Percentiles rank a stretch among this genome's conserved stretches.
phyloP scores from a whole-genome alignment of 2,888 invertebrate genomes.

The Patella ulyssiponensis region DNA sequence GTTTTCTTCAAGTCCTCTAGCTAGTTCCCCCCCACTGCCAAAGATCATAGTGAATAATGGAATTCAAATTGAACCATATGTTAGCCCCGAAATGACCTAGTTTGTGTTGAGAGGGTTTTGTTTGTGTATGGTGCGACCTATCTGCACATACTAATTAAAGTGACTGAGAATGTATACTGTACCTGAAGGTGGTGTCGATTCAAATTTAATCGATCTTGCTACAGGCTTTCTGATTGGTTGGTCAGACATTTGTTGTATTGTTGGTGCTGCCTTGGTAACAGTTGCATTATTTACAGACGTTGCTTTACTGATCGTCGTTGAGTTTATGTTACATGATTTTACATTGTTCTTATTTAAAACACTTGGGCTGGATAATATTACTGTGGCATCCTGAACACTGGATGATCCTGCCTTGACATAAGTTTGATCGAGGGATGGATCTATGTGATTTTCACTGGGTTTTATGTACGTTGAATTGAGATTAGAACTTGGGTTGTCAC shows the following conservation, averaged over 20 bases:
- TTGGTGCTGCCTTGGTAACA: constrained; percentile 11
- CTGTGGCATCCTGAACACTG: neutral
- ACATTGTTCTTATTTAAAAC: neutral
- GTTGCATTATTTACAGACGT: neutral
- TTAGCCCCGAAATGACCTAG: too few relatives aligned
- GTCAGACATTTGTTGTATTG: neutral
- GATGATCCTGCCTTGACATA: neutral
- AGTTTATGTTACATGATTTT: neutral
- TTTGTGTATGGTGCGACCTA: too few relatives aligned
- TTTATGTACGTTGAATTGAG: neutral
- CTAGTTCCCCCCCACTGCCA: too few relatives aligned
- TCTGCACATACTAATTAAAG: too few relatives aligned
- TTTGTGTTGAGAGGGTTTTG: too few relatives aligned
- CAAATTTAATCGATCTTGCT: constrained; percentile 29
- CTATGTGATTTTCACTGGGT: neutral
- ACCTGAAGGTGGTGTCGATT: neutral
- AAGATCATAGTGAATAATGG: too few relatives aligned
- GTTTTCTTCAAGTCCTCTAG: too few relatives aligned
- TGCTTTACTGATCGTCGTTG: neutral
- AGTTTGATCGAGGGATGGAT: neutral
- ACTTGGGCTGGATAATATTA: neutral
- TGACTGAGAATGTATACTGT: neutral
- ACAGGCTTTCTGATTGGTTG: constrained; percentile 15
- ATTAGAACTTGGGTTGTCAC: neutral
- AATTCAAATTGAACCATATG: too few relatives aligned